These are phyloP conservation scores for Conus ventricosus DNA, from an alignment of 1,140 invertebrate genomes.

Conservation along the genomic window DNA sequence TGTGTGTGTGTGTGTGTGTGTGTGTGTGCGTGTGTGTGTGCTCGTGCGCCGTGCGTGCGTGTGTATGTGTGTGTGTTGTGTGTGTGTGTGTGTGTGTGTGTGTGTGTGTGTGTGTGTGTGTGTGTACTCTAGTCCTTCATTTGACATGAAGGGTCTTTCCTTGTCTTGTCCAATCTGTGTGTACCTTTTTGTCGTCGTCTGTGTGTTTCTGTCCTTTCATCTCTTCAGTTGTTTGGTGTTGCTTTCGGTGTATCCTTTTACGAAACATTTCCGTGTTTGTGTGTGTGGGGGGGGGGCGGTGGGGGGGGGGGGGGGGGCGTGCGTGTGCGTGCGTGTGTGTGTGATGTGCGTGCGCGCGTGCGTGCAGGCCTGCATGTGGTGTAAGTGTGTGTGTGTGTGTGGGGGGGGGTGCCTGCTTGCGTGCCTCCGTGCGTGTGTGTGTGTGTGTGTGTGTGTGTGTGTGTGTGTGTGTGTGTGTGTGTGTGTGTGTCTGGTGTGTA, in stretches of 20 bases:
- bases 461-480: too few relatives aligned
- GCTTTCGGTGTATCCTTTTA: not conserved
- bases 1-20: too few relatives aligned
- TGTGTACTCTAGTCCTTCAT: not conserved
- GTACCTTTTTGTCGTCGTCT: too few relatives aligned
- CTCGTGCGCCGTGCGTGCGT: too few relatives aligned
- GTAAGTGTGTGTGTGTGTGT: not conserved
- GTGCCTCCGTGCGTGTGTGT: not conserved
- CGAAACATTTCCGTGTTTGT: not conserved
- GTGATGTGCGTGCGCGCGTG: not conserved
- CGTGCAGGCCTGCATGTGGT: too few relatives aligned
- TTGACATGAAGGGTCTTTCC: not conserved
- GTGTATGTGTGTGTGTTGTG: not conserved
- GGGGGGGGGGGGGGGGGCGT: too few relatives aligned
- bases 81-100: not conserved
- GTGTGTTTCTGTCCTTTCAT: not conserved
- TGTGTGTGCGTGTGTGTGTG: not conserved
- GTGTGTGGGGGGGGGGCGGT: not conserved
- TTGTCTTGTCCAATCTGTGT: not conserved
- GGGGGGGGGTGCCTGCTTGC: too few relatives aligned
- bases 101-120: not conserved
- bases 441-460: too few relatives aligned
- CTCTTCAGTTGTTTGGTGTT: not conserved
- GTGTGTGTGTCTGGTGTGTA: too few relatives aligned
- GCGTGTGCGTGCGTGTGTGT: not conserved